Percentiles rank a stretch among this genome's conserved stretches.
phyloP scores from a whole-genome alignment of 2,888 invertebrate species.

The Polymixis flavicincta region DNA sequence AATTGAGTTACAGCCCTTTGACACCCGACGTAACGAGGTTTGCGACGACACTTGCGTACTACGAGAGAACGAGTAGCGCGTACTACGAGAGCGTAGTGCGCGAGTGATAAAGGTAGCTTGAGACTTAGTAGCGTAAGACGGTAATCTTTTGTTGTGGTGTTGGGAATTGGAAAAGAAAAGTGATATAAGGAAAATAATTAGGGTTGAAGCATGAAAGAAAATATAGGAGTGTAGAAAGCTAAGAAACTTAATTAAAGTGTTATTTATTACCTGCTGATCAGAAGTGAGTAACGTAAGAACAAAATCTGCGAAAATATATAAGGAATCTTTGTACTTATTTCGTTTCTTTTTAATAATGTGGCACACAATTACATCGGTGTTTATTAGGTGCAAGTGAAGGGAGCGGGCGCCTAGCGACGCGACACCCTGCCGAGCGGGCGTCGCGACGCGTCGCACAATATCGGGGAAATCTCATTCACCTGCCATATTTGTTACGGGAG shows the following conservation, averaged over 20 bases:
- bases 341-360: slow-evolving; percentile 54
- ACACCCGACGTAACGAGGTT: slow-evolving; percentile 89
- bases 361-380: slow-evolving; percentile 68
- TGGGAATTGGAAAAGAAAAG: neutral
- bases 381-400: slow-evolving; percentile 72
- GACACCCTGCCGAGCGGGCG: slow-evolving; percentile 61
- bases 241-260: too few relatives aligned
- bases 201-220: too few relatives aligned
- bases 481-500: slow-evolving; percentile 55
- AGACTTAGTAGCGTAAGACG: slow-evolving; percentile 39
- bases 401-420: slow-evolving; percentile 78
- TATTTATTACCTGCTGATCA: too few relatives aligned
- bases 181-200: neutral
- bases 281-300: too few relatives aligned
- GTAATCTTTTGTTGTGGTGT: slow-evolving; percentile 31
- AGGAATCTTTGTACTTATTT: neutral
- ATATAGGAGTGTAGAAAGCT: too few relatives aligned
- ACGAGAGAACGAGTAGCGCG: slow-evolving; percentile 63
- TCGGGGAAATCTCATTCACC: slow-evolving; percentile 66
- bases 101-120: slow-evolving; percentile 38
- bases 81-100: slow-evolving; percentile 49
- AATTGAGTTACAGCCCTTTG: slow-evolving; percentile 90
- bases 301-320: slow-evolving; percentile 1
- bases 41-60: slow-evolving; percentile 79
- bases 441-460: slow-evolving; percentile 54